A percentile compares a stretch with the other conserved stretches of the same genome.
These are phyloP conservation scores for Paracanthobrama guichenoti DNA, from an alignment of 2,113 vertebrate genomes.

Conservation along the genomic window DNA sequence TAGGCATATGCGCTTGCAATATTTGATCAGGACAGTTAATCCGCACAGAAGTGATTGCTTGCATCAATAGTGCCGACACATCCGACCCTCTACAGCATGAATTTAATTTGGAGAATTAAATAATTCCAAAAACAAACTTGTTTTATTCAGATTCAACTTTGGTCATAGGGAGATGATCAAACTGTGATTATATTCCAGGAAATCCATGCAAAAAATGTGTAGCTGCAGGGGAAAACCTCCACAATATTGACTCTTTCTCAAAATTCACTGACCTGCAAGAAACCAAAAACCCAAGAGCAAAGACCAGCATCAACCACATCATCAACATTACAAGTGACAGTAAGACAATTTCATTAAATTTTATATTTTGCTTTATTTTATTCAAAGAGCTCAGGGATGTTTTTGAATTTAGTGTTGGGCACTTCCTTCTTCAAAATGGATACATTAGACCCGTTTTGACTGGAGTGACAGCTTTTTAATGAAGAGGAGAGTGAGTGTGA, in stretches of 20 bases:
- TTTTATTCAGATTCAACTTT: conserved; percentile 38
- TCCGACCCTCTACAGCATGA: not conserved
- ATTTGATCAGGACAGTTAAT: conserved; percentile 42
- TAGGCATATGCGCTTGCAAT: conserved; percentile 25
- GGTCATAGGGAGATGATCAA: conserved; percentile 18
- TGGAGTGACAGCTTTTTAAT: conserved; percentile 35
- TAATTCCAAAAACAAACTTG: conserved; percentile 23
- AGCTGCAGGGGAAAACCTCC: not conserved
- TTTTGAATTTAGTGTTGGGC: not conserved
- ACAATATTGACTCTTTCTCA: conserved; percentile 24
- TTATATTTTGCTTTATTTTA: not conserved
- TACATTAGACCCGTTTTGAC: conserved; percentile 26
- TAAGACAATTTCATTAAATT: not conserved
- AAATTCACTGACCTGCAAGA: conserved; percentile 34
- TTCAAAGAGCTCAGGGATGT: not conserved
- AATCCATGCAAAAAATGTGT: conserved; percentile 13
- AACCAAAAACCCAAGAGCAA: conserved; percentile 5
- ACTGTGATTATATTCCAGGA: conserved; percentile 25
- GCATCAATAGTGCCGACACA: not conserved
- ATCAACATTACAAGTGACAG: not conserved
- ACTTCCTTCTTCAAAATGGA: not conserved
- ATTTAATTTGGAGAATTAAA: conserved; percentile 26
- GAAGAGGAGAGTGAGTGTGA: conserved; percentile 42
- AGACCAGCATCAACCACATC: not conserved
- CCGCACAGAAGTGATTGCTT: conserved; percentile 32